A percentile compares a stretch with the other conserved stretches of the same genome.
Evolutionary conservation across 2,797 vertebrate species (phyloP).

Genomic region (Oceanodroma leucorhoa): DNA sequence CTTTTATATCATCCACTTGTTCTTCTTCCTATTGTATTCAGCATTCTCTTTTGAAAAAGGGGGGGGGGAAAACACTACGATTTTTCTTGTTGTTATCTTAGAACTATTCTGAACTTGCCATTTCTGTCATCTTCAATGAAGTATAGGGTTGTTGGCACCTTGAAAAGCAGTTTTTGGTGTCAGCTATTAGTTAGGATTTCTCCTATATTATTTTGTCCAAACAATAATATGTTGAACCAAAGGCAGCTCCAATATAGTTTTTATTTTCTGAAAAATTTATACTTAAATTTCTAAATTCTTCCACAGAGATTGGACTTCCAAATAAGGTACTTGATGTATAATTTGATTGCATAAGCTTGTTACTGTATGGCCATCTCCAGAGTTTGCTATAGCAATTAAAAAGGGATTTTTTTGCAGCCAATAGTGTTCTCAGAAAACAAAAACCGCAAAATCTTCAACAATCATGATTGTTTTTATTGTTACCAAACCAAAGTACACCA

Average conservation of each 20-base stretch:
- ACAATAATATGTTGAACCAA: neutral
- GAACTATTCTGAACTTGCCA: neutral
- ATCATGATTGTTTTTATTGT: neutral
- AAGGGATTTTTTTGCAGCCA: neutral
- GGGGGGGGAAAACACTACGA: accelerated
- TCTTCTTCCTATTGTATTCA: neutral
- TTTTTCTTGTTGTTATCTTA: neutral
- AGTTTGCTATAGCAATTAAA: neutral
- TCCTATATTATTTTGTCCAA: neutral
- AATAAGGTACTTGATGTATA: neutral
- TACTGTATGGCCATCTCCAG: neutral
- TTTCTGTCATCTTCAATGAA: neutral
- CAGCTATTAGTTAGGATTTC: neutral
- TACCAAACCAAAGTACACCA: neutral
- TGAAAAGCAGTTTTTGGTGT: neutral
- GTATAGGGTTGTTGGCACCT: neutral
- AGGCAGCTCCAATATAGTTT: neutral
- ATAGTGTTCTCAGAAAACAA: neutral
- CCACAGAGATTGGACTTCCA: neutral
- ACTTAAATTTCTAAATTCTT: neutral
- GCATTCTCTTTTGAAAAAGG: neutral
- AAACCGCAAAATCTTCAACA: neutral
- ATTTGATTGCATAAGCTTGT: neutral
- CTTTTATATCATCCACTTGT: neutral
- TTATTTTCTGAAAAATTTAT: neutral